phyloP scores from a whole-genome alignment of 2,888 invertebrate species.

The Chorisops tibialis region DNA sequence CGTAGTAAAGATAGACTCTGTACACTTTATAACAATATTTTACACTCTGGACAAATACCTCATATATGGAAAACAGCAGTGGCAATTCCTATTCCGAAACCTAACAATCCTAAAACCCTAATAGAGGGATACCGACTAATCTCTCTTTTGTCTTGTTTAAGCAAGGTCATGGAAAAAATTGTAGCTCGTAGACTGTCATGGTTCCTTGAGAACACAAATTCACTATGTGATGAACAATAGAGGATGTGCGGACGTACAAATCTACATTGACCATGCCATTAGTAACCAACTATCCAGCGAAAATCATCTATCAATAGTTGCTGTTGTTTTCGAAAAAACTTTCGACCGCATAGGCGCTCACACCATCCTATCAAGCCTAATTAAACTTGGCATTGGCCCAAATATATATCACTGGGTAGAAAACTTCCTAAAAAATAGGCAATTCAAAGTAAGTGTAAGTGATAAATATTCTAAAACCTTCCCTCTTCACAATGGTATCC shows the following conservation, averaged over 20 bases:
- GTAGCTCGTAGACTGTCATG: background rate
- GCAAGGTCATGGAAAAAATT: conserved; percentile 27
- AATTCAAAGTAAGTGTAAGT: too few relatives aligned
- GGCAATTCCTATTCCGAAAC: too few relatives aligned
- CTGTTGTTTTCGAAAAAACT: conserved; percentile 31
- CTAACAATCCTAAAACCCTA: too few relatives aligned
- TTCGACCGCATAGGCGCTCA: too few relatives aligned
- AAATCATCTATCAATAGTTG: conserved; percentile 28
- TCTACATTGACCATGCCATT: conserved; percentile 23
- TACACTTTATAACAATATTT: too few relatives aligned
- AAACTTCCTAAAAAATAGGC: background rate
- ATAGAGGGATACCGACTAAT: too few relatives aligned
- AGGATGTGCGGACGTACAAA: conserved; percentile 13
- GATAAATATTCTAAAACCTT: too few relatives aligned
- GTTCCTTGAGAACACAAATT: conserved; percentile 8
- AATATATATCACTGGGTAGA: conserved; percentile 27
- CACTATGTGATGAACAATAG: background rate
- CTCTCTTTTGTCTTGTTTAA: too few relatives aligned
- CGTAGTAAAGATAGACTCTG: too few relatives aligned
- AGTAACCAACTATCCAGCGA: conserved; percentile 12
- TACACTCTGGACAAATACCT: too few relatives aligned
- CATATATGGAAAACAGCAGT: too few relatives aligned
- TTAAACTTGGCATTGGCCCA: conserved; percentile 29
- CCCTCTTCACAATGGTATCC: too few relatives aligned
- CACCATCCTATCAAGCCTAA: conserved; percentile 22